Percentiles rank a stretch among this genome's conserved stretches.
Evolutionary conservation across 2,888 invertebrate species (phyloP).

Genomic region (Sinodicranocentrus sp.): DNA sequence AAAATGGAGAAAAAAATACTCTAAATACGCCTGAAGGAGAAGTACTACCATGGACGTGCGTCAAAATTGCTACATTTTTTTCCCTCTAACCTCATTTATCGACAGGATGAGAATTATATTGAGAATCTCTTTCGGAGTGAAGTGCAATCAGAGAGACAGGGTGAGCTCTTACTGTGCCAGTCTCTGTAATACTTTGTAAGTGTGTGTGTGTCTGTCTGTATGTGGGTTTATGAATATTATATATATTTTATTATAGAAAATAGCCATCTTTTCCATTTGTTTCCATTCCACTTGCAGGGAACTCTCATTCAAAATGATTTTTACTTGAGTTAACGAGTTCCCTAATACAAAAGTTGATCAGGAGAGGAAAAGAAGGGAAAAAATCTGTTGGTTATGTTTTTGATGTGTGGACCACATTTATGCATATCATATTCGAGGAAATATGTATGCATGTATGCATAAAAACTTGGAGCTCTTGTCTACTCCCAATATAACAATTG

Average conservation of each 20-base stretch:
- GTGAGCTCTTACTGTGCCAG: no score
- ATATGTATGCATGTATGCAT: no score
- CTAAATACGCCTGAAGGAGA: slow-evolving; percentile 17
- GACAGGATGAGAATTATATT: background rate
- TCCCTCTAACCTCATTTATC: background rate
- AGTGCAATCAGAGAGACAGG: no score
- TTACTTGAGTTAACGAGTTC: slow-evolving; percentile 34
- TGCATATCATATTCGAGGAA: no score
- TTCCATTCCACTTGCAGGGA: slow-evolving; percentile 43
- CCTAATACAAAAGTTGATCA: background rate
- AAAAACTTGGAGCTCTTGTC: background rate
- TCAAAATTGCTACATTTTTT: slow-evolving; percentile 13
- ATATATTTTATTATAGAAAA: background rate
- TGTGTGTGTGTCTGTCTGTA: no score
- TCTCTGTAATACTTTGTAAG: no score
- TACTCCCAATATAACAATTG: no score
- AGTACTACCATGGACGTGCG: background rate
- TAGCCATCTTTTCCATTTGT: slow-evolving; percentile 18
- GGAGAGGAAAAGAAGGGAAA: no score
- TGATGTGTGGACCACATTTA: no score
- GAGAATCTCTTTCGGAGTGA: no score
- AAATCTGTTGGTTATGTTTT: no score
- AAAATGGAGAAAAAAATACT: slow-evolving; percentile 16
- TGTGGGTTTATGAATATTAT: background rate
- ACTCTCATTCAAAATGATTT: slow-evolving; percentile 29